Percentiles rank a stretch among this genome's conserved stretches.
phyloP scores from a whole-genome alignment of 2,113 vertebrate genomes.

The Pelobates fuscus region DNA sequence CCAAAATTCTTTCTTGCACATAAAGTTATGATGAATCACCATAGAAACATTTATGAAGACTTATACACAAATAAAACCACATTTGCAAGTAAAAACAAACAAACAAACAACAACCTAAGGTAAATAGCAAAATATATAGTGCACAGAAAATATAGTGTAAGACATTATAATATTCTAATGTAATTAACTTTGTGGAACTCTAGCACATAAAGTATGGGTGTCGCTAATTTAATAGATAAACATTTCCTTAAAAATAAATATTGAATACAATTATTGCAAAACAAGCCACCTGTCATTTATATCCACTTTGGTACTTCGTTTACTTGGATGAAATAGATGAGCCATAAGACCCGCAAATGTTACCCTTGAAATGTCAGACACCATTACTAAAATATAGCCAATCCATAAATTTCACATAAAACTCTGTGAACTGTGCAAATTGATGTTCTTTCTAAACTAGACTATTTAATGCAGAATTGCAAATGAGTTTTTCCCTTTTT shows the following conservation, averaged over 20 bases:
- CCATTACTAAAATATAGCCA: constrained; percentile 42
- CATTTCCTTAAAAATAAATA: constrained; percentile 2
- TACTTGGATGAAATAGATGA: constrained; percentile 31
- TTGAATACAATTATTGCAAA: constrained; percentile 20
- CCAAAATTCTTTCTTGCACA: too few relatives aligned
- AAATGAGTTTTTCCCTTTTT: constrained; percentile 33
- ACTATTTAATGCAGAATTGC: constrained; percentile 43
- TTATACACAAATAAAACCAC: too few relatives aligned
- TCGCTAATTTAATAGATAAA: too few relatives aligned
- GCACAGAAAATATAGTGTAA: too few relatives aligned
- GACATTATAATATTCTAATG: not conserved
- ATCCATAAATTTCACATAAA: constrained; percentile 46
- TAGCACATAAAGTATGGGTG: not conserved
- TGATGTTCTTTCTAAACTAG: constrained; percentile 47
- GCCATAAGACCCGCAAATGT: constrained; percentile 38
- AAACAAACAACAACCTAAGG: too few relatives aligned
- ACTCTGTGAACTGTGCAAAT: constrained; percentile 43
- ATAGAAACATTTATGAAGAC: too few relatives aligned
- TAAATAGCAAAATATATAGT: too few relatives aligned
- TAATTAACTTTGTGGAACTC: not conserved
- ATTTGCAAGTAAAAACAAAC: too few relatives aligned
- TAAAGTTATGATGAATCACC: too few relatives aligned
- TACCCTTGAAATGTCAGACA: constrained; percentile 45
- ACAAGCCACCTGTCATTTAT: constrained; percentile 3
- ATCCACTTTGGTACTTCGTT: constrained; percentile 9